Conservation (phyloP, 1,140 invertebrate genomes). For the Chionoecetes opilio region DNA sequence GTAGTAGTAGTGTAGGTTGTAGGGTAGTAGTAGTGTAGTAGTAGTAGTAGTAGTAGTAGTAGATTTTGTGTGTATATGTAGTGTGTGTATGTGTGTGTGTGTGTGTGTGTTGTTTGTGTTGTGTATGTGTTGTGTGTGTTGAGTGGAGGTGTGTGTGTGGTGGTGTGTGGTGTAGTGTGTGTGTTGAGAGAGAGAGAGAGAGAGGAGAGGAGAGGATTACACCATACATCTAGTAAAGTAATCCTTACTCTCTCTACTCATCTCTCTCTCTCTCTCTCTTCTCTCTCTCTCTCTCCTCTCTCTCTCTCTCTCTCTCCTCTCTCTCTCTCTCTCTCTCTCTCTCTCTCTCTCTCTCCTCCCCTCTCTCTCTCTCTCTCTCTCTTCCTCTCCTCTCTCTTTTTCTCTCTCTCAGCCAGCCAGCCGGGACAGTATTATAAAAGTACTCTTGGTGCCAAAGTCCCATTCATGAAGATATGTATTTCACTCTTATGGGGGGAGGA, state of each 20-base stretch:
- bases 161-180: no score
- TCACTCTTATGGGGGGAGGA: background rate
- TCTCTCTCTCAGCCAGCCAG: background rate
- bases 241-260: background rate
- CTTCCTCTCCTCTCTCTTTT: background rate
- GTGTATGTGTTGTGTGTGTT: no score
- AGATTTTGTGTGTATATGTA: no score
- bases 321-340: background rate
- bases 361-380: background rate
- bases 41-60: no score
- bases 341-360: background rate
- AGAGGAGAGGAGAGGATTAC: background rate
- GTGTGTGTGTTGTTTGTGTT: no score
- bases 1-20: no score
- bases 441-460: no score
- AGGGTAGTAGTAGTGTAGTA: no score
- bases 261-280: background rate
- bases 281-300: slow-evolving; percentile 1
- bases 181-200: background rate
- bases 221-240: background rate
- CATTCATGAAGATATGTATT: no score
- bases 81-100: no score
- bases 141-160: no score
- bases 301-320: background rate
- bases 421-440: no score